Conservation (phyloP, 2,113 vertebrate genomes). For the Casuarius casuarius region DNA sequence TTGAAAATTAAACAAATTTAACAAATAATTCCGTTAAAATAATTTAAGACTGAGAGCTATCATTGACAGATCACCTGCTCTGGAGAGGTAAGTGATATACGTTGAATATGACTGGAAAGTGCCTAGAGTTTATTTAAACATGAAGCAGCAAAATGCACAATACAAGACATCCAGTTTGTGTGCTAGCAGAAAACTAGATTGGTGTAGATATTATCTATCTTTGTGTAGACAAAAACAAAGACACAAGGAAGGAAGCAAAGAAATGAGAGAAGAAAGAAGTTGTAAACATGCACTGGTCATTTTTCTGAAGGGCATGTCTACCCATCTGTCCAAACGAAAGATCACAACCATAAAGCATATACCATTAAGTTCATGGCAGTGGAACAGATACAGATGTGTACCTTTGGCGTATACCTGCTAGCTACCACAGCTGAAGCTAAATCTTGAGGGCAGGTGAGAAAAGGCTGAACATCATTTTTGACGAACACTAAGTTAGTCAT, state of each 20-base stretch:
- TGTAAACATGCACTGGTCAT: background rate
- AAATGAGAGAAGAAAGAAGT: background rate
- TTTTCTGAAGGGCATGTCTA: background rate
- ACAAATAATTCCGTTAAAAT: background rate
- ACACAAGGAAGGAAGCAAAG: conserved; percentile 7
- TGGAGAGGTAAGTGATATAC: background rate
- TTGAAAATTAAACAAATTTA: background rate
- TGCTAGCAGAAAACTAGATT: background rate
- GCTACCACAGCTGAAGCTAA: background rate
- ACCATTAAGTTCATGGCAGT: background rate
- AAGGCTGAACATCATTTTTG: background rate
- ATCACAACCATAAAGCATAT: background rate
- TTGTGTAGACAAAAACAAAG: background rate
- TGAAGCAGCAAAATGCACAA: background rate
- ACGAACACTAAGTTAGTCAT: background rate
- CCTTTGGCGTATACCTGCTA: background rate
- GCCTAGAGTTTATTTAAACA: background rate
- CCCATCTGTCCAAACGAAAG: background rate
- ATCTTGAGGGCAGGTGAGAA: background rate
- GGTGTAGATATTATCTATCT: background rate
- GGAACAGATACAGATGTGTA: background rate
- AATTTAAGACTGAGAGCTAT: background rate
- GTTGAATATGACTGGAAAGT: background rate
- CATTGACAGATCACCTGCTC: background rate
- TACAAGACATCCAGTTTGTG: background rate